Conservation (phyloP, 1,140 invertebrate genomes). For the Nixonia krombeini region DNA sequence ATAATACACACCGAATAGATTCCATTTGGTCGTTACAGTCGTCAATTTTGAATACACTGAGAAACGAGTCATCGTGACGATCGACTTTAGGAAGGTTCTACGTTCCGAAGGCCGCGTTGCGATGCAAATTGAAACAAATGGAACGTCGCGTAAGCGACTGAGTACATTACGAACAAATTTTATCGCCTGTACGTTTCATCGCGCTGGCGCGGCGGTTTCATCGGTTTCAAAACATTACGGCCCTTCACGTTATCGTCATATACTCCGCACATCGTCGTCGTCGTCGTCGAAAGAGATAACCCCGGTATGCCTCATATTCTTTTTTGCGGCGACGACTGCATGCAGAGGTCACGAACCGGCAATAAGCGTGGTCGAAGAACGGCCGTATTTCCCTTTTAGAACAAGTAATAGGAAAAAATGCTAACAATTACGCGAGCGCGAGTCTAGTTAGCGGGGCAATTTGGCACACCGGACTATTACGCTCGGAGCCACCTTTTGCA, state of each 20-base stretch:
- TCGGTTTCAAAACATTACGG: conserved; percentile 59
- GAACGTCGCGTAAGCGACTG: conserved; percentile 62
- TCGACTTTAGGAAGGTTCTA: conserved; percentile 22
- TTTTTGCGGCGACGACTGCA: conserved; percentile 34
- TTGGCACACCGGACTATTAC: no score
- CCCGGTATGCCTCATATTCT: conserved; percentile 44
- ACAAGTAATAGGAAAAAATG: no score
- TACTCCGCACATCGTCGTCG: conserved; percentile 42
- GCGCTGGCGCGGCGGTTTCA: conserved; percentile 58
- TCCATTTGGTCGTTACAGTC: not conserved
- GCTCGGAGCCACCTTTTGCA: no score
- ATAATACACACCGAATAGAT: no score
- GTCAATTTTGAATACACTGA: no score
- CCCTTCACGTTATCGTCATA: conserved; percentile 60
- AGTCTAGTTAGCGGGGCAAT: no score
- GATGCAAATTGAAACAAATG: conserved; percentile 67
- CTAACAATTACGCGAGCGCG: no score
- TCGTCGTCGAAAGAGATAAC: conserved; percentile 33
- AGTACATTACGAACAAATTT: conserved; percentile 58
- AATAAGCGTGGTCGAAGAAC: no score
- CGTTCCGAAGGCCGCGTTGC: conserved; percentile 24
- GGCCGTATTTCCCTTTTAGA: no score
- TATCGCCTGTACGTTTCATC: conserved; percentile 66
- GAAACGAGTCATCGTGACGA: conserved; percentile 35
- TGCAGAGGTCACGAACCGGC: not conserved